Base-by-base conservation (phyloP, 2,888 invertebrate genomes). In the Pyrochroa serraticornis region DNA sequence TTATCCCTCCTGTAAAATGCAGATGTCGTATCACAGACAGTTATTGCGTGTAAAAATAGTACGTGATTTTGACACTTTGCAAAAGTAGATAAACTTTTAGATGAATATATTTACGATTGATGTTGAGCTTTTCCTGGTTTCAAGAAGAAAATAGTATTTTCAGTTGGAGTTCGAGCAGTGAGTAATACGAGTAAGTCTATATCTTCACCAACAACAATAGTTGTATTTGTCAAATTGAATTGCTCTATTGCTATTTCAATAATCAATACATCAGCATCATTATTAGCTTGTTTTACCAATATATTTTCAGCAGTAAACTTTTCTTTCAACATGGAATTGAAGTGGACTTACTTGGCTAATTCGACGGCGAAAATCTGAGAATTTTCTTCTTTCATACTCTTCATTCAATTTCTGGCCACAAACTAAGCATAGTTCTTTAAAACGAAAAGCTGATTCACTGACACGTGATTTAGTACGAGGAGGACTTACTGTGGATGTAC, bases 221-320 rank as follows among this genome's bases (percentile, higher is more conserved):
- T 35, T 30, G 36, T 42, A 44, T 44, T 44, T 44, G 52, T 44
- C 13, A 14, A 13, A 37, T 52, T 45, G 13, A 32, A 44, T 47
- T 48, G 62, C 65, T 41, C 33, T 10, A 33, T 32, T 9, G 33
- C 44, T 44, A 8, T 41, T 58, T 68, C 65, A 50, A 71, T 55
- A 49, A 71, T 73, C 42, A 72, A 45, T 12, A 67, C 67, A 66
- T 64, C 65, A 52, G 66, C 68, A 55, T 65, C 62, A 50, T 66
- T 58, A 34, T 43, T 13, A 60, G 65, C 73, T 72, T 73, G 71
- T 69, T 70, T 67, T 7, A 71, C 70, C 1, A 35, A 47, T 42
- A 72, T 71, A 70, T 70, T 70, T 48, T 64, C 70, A 65, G 68
- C 50, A 1, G 66, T 67, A 63, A 74, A 69, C 50, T 60, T 58